A percentile compares a stretch with the other conserved stretches of the same genome.
Conservation (phyloP, 2,113 vertebrate species). For the Nycticebus coucang region DNA sequence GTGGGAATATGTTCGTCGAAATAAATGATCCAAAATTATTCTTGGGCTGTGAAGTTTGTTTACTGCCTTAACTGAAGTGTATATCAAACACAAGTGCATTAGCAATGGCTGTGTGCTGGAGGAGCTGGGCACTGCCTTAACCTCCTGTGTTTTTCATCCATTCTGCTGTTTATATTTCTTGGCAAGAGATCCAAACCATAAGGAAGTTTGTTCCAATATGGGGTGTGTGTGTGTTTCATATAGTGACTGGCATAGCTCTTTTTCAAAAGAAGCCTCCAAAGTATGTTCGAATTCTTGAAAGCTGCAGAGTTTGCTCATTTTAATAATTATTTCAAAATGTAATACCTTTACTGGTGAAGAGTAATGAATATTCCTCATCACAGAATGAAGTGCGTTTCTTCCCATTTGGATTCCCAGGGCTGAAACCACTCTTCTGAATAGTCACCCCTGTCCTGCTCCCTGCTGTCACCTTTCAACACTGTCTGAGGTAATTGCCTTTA, state of each 20-base stretch:
- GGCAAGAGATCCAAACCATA: conserved; percentile 46
- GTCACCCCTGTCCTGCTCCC: not conserved
- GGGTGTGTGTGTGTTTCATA: not conserved
- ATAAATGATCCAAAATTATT: conserved; percentile 80
- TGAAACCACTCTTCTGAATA: not conserved
- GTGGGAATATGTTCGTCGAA: conserved; percentile 69
- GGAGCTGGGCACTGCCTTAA: not conserved
- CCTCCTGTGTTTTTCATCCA: conserved; percentile 37
- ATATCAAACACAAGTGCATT: conserved; percentile 70
- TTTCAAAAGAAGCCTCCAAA: conserved; percentile 24
- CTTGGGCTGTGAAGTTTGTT: conserved; percentile 75
- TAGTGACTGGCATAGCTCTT: not conserved
- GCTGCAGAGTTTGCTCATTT: not conserved
- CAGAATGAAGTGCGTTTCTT: conserved; percentile 40
- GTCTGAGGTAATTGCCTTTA: not conserved
- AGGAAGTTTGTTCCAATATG: conserved; percentile 4
- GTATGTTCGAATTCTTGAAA: conserved; percentile 41
- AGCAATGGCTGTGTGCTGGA: conserved; percentile 38
- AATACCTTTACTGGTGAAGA: not conserved
- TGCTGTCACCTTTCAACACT: not conserved
- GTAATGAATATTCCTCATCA: conserved; percentile 6
- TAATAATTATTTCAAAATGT: not conserved
- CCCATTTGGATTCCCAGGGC: not conserved
- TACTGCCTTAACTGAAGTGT: conserved; percentile 74
- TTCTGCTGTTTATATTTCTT: conserved; percentile 66